Evolutionary conservation across 2,113 vertebrate species (phyloP).

Genomic region (Suncus etruscus): DNA sequence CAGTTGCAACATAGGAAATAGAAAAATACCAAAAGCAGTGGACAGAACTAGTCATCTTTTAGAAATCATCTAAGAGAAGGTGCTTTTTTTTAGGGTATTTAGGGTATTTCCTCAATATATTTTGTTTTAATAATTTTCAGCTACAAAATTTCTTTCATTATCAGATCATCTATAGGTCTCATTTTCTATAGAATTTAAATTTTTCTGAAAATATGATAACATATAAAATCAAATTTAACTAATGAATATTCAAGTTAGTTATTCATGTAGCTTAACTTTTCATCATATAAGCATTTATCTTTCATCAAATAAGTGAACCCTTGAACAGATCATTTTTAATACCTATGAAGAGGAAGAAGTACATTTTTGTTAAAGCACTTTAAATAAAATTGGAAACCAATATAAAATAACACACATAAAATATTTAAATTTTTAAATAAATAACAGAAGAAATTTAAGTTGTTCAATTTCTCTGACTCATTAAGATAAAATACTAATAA

Average conservation of each 20-base stretch:
- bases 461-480: background rate
- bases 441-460: background rate
- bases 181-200: background rate
- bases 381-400: background rate
- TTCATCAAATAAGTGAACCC: constrained; percentile 17
- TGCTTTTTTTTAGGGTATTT: too few species aligned
- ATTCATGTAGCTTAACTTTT: constrained; percentile 49
- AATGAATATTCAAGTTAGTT: constrained; percentile 30
- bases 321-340: constrained; percentile 10
- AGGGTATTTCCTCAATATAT: too few species aligned
- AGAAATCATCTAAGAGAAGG: too few species aligned
- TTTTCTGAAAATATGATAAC: constrained; percentile 19
- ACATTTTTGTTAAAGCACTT: background rate
- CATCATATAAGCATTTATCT: background rate
- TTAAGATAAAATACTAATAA: constrained; percentile 1
- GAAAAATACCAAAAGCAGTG: too few species aligned
- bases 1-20: too few species aligned
- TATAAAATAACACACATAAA: background rate
- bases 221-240: constrained; percentile 39
- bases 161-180: background rate
- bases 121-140: too few species aligned
- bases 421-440: background rate
- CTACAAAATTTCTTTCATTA: background rate
- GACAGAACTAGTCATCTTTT: too few species aligned
- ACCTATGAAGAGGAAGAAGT: background rate